Evolutionary conservation across 2,888 invertebrate genomes (phyloP), one percentile per base, ranked within the genome.

Genomic region (Schizaphis graminum): DNA sequence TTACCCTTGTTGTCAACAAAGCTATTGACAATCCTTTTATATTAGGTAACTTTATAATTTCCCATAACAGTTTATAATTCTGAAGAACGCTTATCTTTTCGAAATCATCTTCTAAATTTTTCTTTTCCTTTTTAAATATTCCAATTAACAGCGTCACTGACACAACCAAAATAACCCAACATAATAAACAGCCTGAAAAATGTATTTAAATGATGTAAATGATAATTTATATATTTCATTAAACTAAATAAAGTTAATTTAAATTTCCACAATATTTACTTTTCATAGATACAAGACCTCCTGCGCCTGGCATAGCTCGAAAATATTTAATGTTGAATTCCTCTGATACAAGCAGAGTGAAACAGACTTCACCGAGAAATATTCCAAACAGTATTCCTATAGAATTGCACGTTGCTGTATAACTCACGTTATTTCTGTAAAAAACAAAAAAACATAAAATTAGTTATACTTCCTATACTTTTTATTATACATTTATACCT

Each of bases 301-400:
- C 61, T 1, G 61, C 4, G 21, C 61, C 61, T 28, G 28, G 61
- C 35, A 35, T 86, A 84, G 92, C 41, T 47, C 99, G 97, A 61
- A 99, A 96, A 96, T 99, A 99, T 95, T 97, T 97, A 96, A 99
- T 99, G 96, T 99, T 99, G 96, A 99, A 99, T 95, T 98, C 98
- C 49, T 98, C 97, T 1, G 99, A 99, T 96, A 99, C 99, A 93
- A 99, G 96, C 0, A 99, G 99, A 96, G 99, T 97, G 96, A 99
- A 99, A 26, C 99, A 96, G 0, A 99, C 99, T 96, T 99, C 99
- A 95, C 99, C 99, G 3, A 99, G 96, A 95, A 99, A 99, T 96
- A 98, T 99, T 0, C 99, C 99, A 67, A 99, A 98, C 0, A 99
- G 99, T 96, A 99, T 99, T 10, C 99, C 99, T 0, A 99, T 99